Evolutionary conservation across 2,888 invertebrate species (phyloP).

Genomic region (Scaptomyza reducta): DNA sequence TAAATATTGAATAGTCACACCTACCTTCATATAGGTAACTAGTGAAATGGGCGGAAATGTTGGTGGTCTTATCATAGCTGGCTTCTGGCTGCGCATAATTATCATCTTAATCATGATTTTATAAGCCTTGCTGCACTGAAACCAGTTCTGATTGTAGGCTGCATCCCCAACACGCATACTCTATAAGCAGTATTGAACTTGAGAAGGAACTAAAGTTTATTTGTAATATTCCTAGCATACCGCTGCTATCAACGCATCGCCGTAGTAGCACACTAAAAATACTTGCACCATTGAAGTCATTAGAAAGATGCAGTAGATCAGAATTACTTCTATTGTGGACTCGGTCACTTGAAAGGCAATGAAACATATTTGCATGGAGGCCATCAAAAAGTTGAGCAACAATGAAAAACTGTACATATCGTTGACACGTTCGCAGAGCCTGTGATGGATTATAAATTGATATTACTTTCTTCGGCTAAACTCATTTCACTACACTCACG

Average conservation of each 20-base stretch:
- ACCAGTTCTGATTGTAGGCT: conserved; percentile 80
- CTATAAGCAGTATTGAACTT: conserved; percentile 40
- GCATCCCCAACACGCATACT: conserved; percentile 75
- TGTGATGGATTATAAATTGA: conserved; percentile 26
- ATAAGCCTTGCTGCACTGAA: conserved; percentile 66
- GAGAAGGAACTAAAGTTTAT: fast-evolving
- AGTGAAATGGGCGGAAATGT: conserved; percentile 80
- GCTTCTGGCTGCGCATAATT: conserved; percentile 77
- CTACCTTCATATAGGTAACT: conserved; percentile 79
- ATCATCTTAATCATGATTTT: conserved; percentile 66
- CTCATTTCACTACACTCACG: conserved; percentile 56
- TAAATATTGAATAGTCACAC: neutral
- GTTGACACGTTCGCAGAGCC: conserved; percentile 72
- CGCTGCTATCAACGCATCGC: conserved; percentile 74
- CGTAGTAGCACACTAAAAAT: conserved; percentile 80
- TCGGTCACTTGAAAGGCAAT: conserved; percentile 81
- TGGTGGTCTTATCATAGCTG: conserved; percentile 75
- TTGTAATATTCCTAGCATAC: conserved; percentile 41
- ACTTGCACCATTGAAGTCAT: conserved; percentile 79
- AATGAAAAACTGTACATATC: conserved; percentile 70
- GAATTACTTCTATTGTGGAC: conserved; percentile 69
- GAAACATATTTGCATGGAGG: conserved; percentile 81
- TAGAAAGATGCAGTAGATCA: conserved; percentile 77
- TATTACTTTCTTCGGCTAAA: neutral
- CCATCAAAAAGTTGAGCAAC: conserved; percentile 80